Evolutionary conservation across 2,888 invertebrate genomes (phyloP), one percentile per base, ranked within the genome.

Genomic region (Lepidochitona cinerea): DNA sequence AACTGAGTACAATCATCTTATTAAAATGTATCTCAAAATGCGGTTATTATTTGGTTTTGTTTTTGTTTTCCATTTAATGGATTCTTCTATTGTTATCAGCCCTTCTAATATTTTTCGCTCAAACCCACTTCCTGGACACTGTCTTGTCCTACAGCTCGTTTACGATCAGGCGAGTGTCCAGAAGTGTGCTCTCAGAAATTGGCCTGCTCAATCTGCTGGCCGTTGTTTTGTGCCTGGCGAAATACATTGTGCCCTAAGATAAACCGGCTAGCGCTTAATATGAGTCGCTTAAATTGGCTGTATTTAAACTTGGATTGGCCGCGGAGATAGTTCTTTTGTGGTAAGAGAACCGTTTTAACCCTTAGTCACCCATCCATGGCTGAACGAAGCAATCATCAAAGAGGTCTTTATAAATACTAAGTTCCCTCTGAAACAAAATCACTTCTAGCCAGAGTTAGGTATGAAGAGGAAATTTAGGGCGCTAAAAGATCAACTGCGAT

Each of bases 101-200:
- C n/a, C n/a, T n/a, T n/a, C n/a, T n/a, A n/a, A n/a, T n/a, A n/a
- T n/a, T n/a, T n/a, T n/a, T n/a, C n/a, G n/a, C n/a, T n/a, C n/a
- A n/a, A n/a, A n/a, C n/a, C n/a, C n/a, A n/a, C n/a, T n/a, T n/a
- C n/a, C n/a, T n/a, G n/a, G n/a, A n/a, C n/a, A n/a, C n/a, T n/a
- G n/a, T n/a, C n/a, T n/a, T n/a, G n/a, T n/a, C n/a, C n/a, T n/a
- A n/a, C n/a, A n/a, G n/a, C n/a, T n/a, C n/a, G n/a, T n/a, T n/a
- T n/a, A n/a, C n/a, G n/a, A n/a, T n/a, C n/a, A n/a, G n/a, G n/a
- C n/a, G n/a, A n/a, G n/a, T n/a, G n/a, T n/a, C n/a, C n/a, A n/a
- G n/a, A 23, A 49, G 49, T 49, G 59, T 29, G 35, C 66, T 37
- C n/a, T 66, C 37, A n/a, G n/a, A 66, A 66, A 66, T 35, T 66